phyloP scores from a whole-genome alignment of 2,797 vertebrate genomes.

The Chaetophractus vellerosus region DNA sequence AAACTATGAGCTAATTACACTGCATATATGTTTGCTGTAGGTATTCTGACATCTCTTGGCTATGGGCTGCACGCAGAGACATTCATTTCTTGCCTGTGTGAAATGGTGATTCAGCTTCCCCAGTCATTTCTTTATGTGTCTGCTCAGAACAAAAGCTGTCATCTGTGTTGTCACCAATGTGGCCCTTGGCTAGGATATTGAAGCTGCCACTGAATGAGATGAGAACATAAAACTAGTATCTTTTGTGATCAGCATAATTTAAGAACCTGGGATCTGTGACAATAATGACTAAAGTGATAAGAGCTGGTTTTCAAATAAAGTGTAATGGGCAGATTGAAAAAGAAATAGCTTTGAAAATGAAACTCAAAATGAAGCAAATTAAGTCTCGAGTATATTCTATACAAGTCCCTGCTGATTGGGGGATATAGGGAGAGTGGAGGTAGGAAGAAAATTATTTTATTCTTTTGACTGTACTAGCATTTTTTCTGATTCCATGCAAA shows the following conservation, averaged over 20 bases:
- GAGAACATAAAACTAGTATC: constrained; percentile 39
- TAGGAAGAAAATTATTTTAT: neutral
- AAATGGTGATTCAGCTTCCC: constrained; percentile 19
- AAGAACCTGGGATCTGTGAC: constrained; percentile 57
- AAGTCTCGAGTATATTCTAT: neutral
- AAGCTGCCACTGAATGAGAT: neutral
- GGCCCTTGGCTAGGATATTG: neutral
- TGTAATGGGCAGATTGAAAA: constrained; percentile 39
- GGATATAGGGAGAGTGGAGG: neutral
- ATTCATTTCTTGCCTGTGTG: neutral
- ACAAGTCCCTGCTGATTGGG: neutral
- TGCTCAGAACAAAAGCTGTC: constrained; percentile 63
- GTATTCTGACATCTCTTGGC: neutral
- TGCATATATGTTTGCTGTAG: neutral
- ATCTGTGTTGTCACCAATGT: neutral
- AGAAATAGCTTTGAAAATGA: constrained; percentile 64
- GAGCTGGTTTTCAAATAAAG: constrained; percentile 72
- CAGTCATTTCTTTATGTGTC: neutral
- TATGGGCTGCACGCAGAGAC: neutral
- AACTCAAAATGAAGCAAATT: constrained; percentile 62
- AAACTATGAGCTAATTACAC: neutral
- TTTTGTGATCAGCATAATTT: constrained; percentile 70
- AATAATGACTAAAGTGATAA: constrained; percentile 36
- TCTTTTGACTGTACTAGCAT: neutral
- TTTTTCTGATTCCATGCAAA: neutral